Evolutionary conservation across 2,797 vertebrate genomes (phyloP).

Genomic region (Rhabdophis nuchalis): DNA sequence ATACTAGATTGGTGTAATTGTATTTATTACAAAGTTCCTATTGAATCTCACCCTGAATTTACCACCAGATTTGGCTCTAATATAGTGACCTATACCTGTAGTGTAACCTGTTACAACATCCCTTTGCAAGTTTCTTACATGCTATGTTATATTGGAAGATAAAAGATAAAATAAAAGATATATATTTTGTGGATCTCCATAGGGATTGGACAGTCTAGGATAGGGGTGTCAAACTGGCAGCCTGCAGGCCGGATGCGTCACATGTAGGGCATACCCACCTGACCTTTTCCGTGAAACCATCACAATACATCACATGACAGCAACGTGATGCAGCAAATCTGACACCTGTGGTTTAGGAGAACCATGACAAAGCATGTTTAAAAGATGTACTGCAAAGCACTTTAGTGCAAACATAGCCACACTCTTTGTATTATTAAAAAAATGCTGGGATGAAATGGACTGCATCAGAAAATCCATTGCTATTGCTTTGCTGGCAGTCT

Average conservation of each 20-base stretch:
- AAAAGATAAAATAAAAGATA: neutral
- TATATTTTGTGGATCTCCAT: neutral
- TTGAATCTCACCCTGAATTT: neutral
- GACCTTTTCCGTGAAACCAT: too few relatives aligned
- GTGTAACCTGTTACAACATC: neutral
- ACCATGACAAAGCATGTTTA: neutral
- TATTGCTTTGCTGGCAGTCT: neutral
- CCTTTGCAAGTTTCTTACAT: neutral
- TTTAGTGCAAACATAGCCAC: neutral
- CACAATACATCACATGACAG: too few relatives aligned
- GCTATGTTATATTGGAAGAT: neutral
- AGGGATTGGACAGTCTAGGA: neutral
- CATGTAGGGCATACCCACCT: too few relatives aligned
- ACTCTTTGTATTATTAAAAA: neutral
- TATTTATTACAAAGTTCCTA: neutral
- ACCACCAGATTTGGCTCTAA: neutral
- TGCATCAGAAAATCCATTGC: neutral
- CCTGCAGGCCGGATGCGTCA: too few relatives aligned
- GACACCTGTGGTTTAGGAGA: neutral
- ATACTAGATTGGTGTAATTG: neutral
- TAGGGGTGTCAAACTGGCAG: too few relatives aligned
- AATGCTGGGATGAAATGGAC: neutral
- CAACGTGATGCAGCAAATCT: too few relatives aligned
- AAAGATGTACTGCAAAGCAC: neutral
- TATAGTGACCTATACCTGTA: neutral